Base-by-base conservation (phyloP, 2,888 invertebrate species). In the Glaucopsyche alexis region DNA sequence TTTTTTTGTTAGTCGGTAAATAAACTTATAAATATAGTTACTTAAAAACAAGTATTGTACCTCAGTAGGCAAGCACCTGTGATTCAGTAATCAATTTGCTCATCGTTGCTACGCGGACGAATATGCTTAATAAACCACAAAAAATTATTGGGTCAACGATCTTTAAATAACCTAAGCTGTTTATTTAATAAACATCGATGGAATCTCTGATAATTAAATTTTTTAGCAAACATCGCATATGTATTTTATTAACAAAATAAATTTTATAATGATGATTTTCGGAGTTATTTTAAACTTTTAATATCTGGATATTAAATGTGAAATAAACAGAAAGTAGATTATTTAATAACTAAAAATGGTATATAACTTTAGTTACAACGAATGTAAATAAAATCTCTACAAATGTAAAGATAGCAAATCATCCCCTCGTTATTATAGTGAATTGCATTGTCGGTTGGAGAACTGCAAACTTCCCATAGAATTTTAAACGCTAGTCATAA, bases 101-200 rank as follows among this genome's bases (percentile, higher is more conserved):
- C n/a, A 9, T 42, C 29, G 69, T 69, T 69, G 69, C 69, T 69
- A 69, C 6, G 69, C 69, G 69, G 69, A 69, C 29, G 29, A 69
- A 45, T 19, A 47, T 49, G 49, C 69, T 69, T 49, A 47, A 19
- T 69, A n/a, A n/a, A 69, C 29, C 49, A 19, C 47, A 29, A 69
- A 69, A 69, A 38, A 14, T 49, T 69, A 49, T 49, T 69, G 29
- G 69, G 69, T 69, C 69, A 69, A 29, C 14, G 69, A 69, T 69
- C 49, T 69, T 49, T 45, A 45, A 66, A 45, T 49, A 49, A 49
- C 69, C 29, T 67, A 16, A 67, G 69, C 69, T 14, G 69, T 69
- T 69, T 69, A 13, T 14, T 45, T 6, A 67, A 29, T 49, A 69
- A 69, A 69, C 19, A 47, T 29, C 14, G 19, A 47, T 11, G 19